A percentile compares a stretch with the other conserved stretches of the same genome.
Conservation (phyloP, 2,797 vertebrate genomes). For the Manis pentadactyla region DNA sequence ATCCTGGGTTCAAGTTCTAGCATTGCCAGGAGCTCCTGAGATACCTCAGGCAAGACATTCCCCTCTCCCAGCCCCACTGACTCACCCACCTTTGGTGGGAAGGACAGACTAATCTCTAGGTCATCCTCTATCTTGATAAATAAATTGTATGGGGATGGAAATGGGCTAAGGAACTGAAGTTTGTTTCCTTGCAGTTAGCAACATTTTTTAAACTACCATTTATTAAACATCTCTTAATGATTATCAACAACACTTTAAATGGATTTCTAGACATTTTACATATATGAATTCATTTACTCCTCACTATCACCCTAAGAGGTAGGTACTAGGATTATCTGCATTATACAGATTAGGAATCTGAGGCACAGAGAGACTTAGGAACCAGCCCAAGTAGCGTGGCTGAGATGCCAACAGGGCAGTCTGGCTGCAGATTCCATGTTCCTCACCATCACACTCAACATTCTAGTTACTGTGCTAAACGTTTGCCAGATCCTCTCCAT, state of each 20-base stretch:
- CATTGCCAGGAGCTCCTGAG: background rate
- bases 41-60: background rate
- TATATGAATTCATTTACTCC: background rate
- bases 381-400: background rate
- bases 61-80: background rate
- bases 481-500: constrained; percentile 43
- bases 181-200: background rate
- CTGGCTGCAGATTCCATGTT: background rate
- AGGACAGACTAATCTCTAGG: background rate
- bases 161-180: background rate
- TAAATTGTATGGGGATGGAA: background rate
- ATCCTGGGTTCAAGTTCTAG: background rate
- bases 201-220: background rate
- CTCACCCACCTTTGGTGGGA: background rate
- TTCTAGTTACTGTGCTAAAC: constrained; percentile 7
- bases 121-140: background rate
- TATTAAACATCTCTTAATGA: background rate
- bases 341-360: background rate
- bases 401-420: background rate
- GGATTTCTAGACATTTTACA: constrained; percentile 8
- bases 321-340: background rate
- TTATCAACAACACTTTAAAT: background rate
- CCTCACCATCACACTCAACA: background rate
- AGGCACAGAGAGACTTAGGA: background rate
- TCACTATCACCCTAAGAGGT: background rate